Percentiles rank a stretch among this genome's conserved stretches.
Evolutionary conservation across 1,140 invertebrate genomes (phyloP).

Genomic region (Drosophila bocki): DNA sequence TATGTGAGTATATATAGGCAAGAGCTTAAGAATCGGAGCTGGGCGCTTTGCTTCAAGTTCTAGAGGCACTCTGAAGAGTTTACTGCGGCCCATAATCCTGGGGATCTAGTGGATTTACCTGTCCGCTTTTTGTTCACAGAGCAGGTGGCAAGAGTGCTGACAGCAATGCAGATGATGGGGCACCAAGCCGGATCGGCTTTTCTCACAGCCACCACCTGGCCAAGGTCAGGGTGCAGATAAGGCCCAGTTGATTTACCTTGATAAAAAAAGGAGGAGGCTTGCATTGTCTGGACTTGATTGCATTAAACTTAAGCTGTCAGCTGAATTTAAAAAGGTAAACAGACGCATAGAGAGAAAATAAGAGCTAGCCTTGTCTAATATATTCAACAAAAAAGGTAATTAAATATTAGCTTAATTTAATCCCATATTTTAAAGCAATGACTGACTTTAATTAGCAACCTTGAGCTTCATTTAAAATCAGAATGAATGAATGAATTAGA

Average conservation of each 20-base stretch:
- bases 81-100: slow-evolving; percentile 35
- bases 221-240: slow-evolving; percentile 45
- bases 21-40: slow-evolving; percentile 18
- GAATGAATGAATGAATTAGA: slow-evolving; percentile 8
- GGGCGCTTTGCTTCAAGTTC: slow-evolving; percentile 51
- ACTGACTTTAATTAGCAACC: neutral
- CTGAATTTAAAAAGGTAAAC: neutral
- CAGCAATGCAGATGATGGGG: slow-evolving; percentile 15
- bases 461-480: neutral
- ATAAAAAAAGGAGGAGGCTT: neutral
- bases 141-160: slow-evolving; percentile 12
- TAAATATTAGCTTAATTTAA: neutral
- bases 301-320: slow-evolving; percentile 23
- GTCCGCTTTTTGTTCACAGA: slow-evolving; percentile 7
- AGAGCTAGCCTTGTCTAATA: neutral
- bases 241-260: neutral
- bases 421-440: neutral
- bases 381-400: neutral
- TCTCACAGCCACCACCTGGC: slow-evolving; percentile 15
- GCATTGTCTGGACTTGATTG: slow-evolving; percentile 19
- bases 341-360: neutral
- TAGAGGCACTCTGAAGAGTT: slow-evolving; percentile 29
- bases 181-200: slow-evolving; percentile 2
- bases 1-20: slow-evolving; percentile 1
- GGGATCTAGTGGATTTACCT: slow-evolving; percentile 16